A percentile compares a stretch with the other conserved stretches of the same genome.
phyloP scores from a whole-genome alignment of 2,797 vertebrate genomes.

The Melanogrammus aeglefinus region DNA sequence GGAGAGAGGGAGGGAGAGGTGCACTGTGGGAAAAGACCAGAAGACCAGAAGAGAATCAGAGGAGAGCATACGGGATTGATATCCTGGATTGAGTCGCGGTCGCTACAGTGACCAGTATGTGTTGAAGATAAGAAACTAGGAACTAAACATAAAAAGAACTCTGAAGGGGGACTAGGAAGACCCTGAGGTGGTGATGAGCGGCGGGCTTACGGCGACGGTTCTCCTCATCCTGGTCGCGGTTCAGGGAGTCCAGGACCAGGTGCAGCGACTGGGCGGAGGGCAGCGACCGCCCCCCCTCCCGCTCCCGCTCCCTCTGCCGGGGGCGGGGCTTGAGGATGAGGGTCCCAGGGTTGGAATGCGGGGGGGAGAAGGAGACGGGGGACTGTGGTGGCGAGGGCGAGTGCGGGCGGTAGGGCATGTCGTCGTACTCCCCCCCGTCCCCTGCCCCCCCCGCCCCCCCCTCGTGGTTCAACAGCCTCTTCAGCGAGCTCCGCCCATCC shows the following conservation, averaged over 20 bases:
- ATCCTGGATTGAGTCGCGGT: neutral
- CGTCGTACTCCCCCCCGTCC: constrained; percentile 60
- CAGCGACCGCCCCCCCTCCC: constrained; percentile 74
- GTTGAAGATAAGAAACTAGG: neutral
- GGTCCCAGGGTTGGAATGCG: constrained; percentile 71
- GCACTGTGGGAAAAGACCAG: constrained; percentile 53
- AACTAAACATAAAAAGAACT: neutral
- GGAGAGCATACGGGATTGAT: neutral
- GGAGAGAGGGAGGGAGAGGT: constrained; percentile 76
- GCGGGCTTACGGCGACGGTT: constrained; percentile 75
- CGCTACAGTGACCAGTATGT: neutral
- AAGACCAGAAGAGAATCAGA: neutral
- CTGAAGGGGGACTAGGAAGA: neutral
- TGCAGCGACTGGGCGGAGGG: constrained; percentile 79
- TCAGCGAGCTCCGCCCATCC: constrained; percentile 69
- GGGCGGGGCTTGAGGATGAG: constrained; percentile 73
- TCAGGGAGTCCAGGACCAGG: constrained; percentile 79
- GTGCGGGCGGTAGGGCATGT: constrained; percentile 53
- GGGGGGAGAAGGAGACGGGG: constrained; percentile 74
- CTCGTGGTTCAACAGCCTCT: constrained; percentile 72
- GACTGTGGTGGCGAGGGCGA: constrained; percentile 70
- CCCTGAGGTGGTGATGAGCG: neutral
- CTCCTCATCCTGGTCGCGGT: constrained; percentile 78
- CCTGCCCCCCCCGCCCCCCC: constrained; percentile 57
- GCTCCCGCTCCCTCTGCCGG: constrained; percentile 67